Base-by-base conservation (phyloP, 2,113 vertebrate species). In the Phasianus colchicus region DNA sequence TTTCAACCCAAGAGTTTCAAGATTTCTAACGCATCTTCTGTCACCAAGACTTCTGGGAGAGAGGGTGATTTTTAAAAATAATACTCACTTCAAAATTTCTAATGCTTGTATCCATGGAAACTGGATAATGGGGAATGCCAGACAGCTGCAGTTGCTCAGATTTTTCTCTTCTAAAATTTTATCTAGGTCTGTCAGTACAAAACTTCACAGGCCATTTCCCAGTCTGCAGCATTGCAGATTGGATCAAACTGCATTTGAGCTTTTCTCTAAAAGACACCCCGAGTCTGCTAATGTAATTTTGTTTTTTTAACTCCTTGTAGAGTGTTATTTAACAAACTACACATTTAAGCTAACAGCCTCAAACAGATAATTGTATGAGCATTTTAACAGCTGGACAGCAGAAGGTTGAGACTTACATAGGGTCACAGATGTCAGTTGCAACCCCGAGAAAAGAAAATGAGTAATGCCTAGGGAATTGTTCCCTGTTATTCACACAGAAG, bases 21-120 rank as follows among this genome's bases (percentile, higher is more conserved):
- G 60, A 89, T 63, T 86, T 86, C 32, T 80, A 65, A 88, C 13
- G 9, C 5, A 4, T 66, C 76, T 86, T 1, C 67, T 83, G 60
- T 79, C 63, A 75, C 42, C 67, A 73, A 60, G 73, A 90, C 88
- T 90, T 95, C 84, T 92, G 82, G 66, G 52, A 81, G 70, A 94
- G 70, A 89, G 45, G 6, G 9, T 66, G n/a, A 93, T 89, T 81
- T 43, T 85, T 58, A 58, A 88, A 94, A 86, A 90, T 77, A 88
- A 76, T 42, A 38, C 45, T 78, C 6, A 55, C 93, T 95, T 92
- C 76, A 92, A 92, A 89, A 90, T 82, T 79, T 94, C 74, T 69
- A 75, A 30, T 92, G 88, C 86, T 74, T 90, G 76, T 97, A 93
- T 93, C 97, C 93, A 96, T 96, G 96, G 97, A 95, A 96, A 97